phyloP scores from a whole-genome alignment of 30 jellyfish, hydroid and myxozoan genomes.

The Calvadosia cruxmelitensis region DNA sequence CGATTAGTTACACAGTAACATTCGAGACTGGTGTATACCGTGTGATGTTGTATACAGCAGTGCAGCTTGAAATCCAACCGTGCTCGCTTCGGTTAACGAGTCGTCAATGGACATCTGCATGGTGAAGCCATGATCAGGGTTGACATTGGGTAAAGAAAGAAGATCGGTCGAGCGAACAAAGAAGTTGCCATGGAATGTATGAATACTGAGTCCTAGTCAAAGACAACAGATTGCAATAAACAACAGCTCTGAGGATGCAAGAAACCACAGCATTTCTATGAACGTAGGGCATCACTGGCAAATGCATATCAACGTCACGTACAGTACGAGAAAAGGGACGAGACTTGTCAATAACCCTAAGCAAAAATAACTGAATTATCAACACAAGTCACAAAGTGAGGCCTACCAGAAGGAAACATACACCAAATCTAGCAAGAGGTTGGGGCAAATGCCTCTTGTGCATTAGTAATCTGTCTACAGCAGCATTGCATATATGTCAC shows the following conservation, averaged over 20 bases:
- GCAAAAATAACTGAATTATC: no score
- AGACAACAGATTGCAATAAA: no score
- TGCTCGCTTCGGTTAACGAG: slow-evolving; percentile 49
- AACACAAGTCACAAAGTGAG: no score
- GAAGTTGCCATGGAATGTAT: slow-evolving; percentile 95
- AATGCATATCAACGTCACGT: background rate
- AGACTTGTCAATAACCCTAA: no score
- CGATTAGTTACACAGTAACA: no score
- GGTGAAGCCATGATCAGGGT: slow-evolving; percentile 93
- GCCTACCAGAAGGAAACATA: background rate
- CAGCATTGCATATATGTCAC: no score
- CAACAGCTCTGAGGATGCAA: background rate
- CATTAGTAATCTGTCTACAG: background rate
- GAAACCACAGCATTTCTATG: background rate
- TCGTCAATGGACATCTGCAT: slow-evolving; percentile 93
- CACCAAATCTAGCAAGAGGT: background rate
- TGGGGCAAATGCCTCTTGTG: background rate
- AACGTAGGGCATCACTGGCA: background rate
- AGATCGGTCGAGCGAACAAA: slow-evolving; percentile 96
- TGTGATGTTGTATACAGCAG: slow-evolving; percentile 74
- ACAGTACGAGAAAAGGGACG: background rate
- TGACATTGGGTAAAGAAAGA: slow-evolving; percentile 85
- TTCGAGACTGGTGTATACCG: no score
- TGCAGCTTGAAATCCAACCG: slow-evolving; percentile 95
- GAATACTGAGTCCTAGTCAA: slow-evolving; percentile 58